Conservation (phyloP, 2,797 vertebrate species). For the Falco cherrug region DNA sequence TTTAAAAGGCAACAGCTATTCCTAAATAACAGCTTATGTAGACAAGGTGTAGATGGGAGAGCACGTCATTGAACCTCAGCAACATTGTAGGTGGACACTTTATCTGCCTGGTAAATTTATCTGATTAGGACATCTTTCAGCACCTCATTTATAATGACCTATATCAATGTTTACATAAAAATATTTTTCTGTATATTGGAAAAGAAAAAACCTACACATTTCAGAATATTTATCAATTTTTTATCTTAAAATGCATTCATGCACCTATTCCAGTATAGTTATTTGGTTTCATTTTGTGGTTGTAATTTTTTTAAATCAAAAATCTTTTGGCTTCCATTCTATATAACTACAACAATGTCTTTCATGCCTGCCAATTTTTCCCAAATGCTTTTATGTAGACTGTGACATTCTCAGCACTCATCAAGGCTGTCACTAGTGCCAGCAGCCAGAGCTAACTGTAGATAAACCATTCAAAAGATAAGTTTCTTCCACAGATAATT, state of each 20-base stretch:
- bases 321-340: neutral
- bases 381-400: neutral
- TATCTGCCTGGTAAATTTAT: neutral
- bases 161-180: neutral
- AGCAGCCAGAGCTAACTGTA: neutral
- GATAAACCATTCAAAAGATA: neutral
- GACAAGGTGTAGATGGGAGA: neutral
- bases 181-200: neutral
- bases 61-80: fast-evolving
- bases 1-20: neutral
- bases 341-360: neutral
- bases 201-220: neutral
- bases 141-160: neutral
- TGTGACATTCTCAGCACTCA: neutral
- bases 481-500: neutral
- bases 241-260: neutral
- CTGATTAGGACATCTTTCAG: neutral
- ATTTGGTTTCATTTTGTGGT: fast-evolving
- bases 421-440: neutral
- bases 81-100: neutral
- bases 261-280: neutral
- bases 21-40: neutral
- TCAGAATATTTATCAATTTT: neutral
- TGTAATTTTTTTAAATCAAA: neutral
- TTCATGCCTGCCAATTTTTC: neutral